phyloP scores from a whole-genome alignment of 2,113 vertebrate species.

The Stictonetta naevosa region DNA sequence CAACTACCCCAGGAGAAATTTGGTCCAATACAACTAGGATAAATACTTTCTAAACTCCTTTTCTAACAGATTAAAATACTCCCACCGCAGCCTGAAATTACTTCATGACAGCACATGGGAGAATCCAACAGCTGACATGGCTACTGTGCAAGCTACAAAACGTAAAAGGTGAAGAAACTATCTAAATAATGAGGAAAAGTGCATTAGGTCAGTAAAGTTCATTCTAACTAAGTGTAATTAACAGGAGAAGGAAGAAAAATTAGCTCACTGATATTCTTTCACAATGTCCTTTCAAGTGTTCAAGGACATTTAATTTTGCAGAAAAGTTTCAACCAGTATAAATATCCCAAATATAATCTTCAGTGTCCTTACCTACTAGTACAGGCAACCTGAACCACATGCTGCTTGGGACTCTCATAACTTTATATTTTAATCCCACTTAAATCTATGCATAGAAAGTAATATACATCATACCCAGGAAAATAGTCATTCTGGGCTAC shows the following conservation, averaged over 20 bases:
- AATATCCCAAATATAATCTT: slow-evolving; percentile 31
- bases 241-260: slow-evolving; percentile 19
- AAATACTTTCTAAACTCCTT: not conserved
- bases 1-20: not conserved
- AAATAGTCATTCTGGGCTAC: not conserved
- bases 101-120: not conserved
- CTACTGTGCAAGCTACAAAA: not conserved
- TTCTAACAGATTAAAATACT: not conserved
- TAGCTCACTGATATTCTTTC: not conserved
- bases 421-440: not conserved
- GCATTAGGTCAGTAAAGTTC: slow-evolving; percentile 39
- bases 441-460: slow-evolving; percentile 28
- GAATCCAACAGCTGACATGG: not conserved
- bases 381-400: not conserved
- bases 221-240: slow-evolving; percentile 56
- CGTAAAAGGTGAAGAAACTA: not conserved
- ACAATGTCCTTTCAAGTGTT: slow-evolving; percentile 16
- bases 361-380: not conserved
- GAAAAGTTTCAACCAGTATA: not conserved
- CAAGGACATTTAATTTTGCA: not conserved
- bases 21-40: not conserved
- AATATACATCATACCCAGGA: not conserved
- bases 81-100: not conserved
- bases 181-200: slow-evolving; percentile 51
- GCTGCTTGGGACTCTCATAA: slow-evolving; percentile 4